Evolutionary conservation across 2,113 vertebrate genomes (phyloP).

Genomic region (Oncorhynchus gorbuscha): DNA sequence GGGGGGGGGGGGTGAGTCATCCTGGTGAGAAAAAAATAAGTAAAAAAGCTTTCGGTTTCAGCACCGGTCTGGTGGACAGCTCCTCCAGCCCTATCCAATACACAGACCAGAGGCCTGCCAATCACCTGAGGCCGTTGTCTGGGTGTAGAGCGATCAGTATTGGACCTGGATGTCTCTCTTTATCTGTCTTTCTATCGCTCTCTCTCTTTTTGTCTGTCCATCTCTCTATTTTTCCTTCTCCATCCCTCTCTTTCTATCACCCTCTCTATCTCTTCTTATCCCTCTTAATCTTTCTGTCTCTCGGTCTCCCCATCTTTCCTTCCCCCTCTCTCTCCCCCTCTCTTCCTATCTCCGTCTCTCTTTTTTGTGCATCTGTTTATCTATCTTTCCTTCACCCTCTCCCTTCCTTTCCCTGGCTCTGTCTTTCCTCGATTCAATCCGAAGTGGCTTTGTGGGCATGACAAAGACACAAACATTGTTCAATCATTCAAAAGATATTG

Average conservation of each 20-base stretch:
- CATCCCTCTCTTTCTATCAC: constrained; percentile 2
- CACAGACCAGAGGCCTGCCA: constrained; percentile 26
- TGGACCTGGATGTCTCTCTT: not conserved
- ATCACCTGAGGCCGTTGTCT: constrained; percentile 30
- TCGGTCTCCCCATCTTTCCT: not conserved
- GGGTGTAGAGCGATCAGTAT: not conserved
- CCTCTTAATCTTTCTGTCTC: not conserved
- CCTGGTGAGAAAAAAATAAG: constrained; percentile 16
- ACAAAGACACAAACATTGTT: constrained; percentile 40
- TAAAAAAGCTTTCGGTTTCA: constrained; percentile 46
- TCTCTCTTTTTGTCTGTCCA: not conserved
- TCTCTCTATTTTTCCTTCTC: not conserved
- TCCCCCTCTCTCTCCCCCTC: no score
- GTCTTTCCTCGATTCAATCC: not conserved
- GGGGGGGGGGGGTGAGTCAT: constrained; percentile 57
- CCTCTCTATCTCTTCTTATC: not conserved
- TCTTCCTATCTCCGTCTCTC: not conserved
- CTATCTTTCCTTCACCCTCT: not conserved
- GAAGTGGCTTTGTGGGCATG: constrained; percentile 12
- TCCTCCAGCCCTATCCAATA: constrained; percentile 32
- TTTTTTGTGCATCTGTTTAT: not conserved
- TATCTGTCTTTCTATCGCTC: not conserved
- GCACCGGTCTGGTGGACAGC: constrained; percentile 47
- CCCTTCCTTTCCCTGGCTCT: not conserved
- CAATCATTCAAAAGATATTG: constrained; percentile 33